These are phyloP conservation scores for Recurvirostra avosetta DNA, from an alignment of 2,113 vertebrate species.

Conservation along the genomic window DNA sequence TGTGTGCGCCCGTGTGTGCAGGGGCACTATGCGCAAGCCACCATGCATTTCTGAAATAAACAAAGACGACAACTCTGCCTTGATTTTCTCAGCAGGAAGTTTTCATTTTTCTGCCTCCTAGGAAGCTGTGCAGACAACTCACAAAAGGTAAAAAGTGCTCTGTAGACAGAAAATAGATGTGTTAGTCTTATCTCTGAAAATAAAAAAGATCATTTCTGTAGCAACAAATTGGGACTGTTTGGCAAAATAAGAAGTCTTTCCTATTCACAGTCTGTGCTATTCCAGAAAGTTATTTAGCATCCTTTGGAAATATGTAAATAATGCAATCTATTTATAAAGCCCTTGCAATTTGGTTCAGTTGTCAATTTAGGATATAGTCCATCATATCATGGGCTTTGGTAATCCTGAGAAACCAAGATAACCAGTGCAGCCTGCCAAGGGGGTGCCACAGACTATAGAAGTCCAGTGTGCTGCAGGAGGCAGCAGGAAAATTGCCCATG, in stretches of 20 bases:
- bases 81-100: background rate
- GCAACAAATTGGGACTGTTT: background rate
- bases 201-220: background rate
- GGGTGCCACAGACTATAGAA: background rate
- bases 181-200: background rate
- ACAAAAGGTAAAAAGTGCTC: background rate
- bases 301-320: background rate
- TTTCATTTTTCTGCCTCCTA: background rate
- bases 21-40: background rate
- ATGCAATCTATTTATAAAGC: background rate
- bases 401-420: background rate
- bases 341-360: background rate
- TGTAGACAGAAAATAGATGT: background rate
- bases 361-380: background rate
- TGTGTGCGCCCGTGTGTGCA: background rate
- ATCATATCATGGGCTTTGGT: background rate
- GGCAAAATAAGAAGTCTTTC: background rate
- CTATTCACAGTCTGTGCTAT: background rate
- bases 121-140: background rate
- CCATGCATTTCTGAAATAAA: background rate
- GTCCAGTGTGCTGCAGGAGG: background rate
- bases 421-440: background rate
- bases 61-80: background rate
- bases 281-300: background rate
- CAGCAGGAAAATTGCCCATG: too few relatives aligned